Evolutionary conservation across 2,888 invertebrate species (phyloP), one percentile per base, ranked within the genome.

Genomic region (Dryococelus australis): DNA sequence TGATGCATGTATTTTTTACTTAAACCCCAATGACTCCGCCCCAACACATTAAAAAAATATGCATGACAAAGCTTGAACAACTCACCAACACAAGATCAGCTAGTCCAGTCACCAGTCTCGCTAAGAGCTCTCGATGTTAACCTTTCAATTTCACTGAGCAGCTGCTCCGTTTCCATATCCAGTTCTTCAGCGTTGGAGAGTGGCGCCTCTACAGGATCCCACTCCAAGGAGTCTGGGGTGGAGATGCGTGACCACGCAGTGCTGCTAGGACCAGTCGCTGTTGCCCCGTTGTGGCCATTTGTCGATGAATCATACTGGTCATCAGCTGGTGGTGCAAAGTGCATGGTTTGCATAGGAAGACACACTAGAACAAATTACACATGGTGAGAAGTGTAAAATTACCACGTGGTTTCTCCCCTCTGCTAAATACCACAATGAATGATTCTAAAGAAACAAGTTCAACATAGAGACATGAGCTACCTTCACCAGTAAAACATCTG

Each of bases 191-290:
- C 47, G 35, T 84, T n/a, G 10, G 86, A 53, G n/a, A 89, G 87
- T 26, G 93, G 86, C 78, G 92, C 92, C 88, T 94, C 94, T 5
- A 95, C 94, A 65, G 93, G 94, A 91, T 96, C 95, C 96, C 96
- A 96, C 92, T 96, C 96, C 85, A 96, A 92, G 4, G 95, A 95
- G 90, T 95, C 95, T 9, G 95, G 95, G 13, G 95, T 95, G 0
- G 95, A 94, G 8, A 88, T 79, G n/a, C 89, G 87, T 9, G 90
- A 90, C 89, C 90, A 88, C 0, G 84, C 88, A n/a, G 81, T 80
- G 13, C 88, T 85, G 80, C 85, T 87, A 24, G 87, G 81, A 20
- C 85, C 84, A 53, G 78, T 80, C 20, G 87, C 86, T 24, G 78
- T 65, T 28, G 79, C 85, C 28, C 87, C 84, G 43, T 85, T 86